Percentiles rank a stretch among this genome's conserved stretches.
These are phyloP conservation scores for Recurvirostra avosetta DNA, from an alignment of 2,113 vertebrate species.

Conservation along the genomic window DNA sequence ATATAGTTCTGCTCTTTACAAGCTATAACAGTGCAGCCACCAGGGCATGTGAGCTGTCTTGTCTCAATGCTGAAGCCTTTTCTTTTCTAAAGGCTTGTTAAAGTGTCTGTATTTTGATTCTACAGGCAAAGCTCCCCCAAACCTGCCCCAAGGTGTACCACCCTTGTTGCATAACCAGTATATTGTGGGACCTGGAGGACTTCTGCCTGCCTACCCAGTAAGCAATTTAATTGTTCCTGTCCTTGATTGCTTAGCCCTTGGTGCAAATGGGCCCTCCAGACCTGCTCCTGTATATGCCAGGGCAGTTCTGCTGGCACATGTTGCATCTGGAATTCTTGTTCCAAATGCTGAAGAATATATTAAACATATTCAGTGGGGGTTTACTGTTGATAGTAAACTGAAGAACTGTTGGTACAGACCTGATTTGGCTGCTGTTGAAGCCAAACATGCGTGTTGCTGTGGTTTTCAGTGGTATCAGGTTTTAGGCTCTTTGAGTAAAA, in stretches of 20 bases:
- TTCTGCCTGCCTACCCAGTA: conserved; percentile 96
- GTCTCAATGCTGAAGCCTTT: neutral
- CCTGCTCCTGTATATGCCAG: neutral
- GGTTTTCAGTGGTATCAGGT: neutral
- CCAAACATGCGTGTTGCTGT: neutral
- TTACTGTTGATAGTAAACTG: neutral
- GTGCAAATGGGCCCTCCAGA: neutral
- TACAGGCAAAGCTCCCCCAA: conserved; percentile 94
- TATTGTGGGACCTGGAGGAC: conserved; percentile 95
- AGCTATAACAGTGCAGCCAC: neutral
- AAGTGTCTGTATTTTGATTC: conserved; percentile 49
- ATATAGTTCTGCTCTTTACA: neutral
- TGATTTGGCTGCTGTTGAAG: neutral
- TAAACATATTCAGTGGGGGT: neutral
- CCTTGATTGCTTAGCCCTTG: neutral
- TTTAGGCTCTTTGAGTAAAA: neutral
- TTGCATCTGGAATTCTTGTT: neutral
- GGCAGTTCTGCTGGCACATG: neutral
- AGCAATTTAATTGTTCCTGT: conserved; percentile 55
- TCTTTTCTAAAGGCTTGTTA: neutral
- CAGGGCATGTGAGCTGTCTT: neutral
- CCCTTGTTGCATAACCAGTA: conserved; percentile 97
- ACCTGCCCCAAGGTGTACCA: conserved; percentile 91
- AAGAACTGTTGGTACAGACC: neutral
- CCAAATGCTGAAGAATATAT: neutral